Evolutionary conservation across 2,113 vertebrate species (phyloP).

Genomic region (Spheniscus mendiculus): DNA sequence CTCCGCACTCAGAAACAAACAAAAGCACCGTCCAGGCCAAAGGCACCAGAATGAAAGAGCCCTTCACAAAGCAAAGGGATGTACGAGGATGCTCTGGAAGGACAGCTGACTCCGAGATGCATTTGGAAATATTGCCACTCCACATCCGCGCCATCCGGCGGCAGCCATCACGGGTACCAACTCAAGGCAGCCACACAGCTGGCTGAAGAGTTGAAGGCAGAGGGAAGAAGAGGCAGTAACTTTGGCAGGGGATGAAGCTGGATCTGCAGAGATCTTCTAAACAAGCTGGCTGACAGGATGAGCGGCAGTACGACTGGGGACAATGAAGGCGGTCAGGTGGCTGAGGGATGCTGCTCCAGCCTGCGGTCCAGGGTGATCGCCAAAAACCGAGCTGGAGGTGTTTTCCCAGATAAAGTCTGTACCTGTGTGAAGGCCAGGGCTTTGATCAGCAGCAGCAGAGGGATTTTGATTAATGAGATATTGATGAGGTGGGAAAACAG

Average conservation of each 20-base stretch:
- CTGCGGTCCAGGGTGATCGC: accelerated
- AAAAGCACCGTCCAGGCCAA: neutral
- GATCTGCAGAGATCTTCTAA: neutral
- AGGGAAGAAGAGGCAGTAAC: neutral
- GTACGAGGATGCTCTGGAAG: neutral
- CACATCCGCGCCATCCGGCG: accelerated
- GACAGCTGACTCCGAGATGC: neutral
- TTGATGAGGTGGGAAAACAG: neutral
- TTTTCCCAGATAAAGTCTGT: neutral
- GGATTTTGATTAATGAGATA: neutral
- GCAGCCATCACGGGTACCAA: accelerated
- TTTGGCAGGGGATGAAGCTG: neutral
- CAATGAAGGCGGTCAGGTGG: accelerated
- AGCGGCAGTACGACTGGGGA: accelerated
- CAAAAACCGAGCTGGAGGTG: neutral
- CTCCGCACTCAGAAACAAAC: neutral
- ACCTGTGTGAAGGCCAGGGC: neutral
- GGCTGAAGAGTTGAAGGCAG: neutral
- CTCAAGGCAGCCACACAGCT: neutral
- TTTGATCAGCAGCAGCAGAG: neutral
- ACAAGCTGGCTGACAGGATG: accelerated
- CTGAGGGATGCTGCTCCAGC: neutral
- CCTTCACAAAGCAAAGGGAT: neutral
- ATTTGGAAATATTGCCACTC: neutral
- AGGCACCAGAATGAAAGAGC: neutral